These are phyloP conservation scores for Smithornis capensis DNA, from an alignment of 2,113 vertebrate species.

Conservation along the genomic window DNA sequence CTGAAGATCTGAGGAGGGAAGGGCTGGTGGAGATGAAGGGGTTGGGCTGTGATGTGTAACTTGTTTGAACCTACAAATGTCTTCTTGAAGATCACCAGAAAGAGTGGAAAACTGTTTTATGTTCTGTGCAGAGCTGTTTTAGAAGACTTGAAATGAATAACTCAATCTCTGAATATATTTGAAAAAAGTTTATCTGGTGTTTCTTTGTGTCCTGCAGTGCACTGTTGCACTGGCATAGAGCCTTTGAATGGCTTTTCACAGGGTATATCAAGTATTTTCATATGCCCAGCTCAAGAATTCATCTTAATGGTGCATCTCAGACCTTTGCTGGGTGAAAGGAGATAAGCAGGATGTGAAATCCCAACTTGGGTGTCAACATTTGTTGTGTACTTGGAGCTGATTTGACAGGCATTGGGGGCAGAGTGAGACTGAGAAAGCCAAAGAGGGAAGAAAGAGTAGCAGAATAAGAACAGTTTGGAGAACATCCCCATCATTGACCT, in stretches of 20 bases:
- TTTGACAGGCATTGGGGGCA: not conserved
- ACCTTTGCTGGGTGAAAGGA: not conserved
- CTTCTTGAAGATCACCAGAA: not conserved
- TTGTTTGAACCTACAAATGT: not conserved
- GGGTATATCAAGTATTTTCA: not conserved
- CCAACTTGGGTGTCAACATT: not conserved
- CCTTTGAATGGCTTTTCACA: not conserved
- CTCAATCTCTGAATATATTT: not conserved
- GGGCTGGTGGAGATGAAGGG: not conserved
- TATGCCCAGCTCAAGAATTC: not conserved
- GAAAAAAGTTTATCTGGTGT: not conserved
- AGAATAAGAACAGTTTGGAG: not conserved
- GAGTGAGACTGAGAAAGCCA: not conserved
- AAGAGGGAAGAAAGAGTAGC: not conserved
- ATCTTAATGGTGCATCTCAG: not conserved
- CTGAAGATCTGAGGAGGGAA: not conserved
- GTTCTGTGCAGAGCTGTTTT: not conserved
- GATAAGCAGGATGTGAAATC: not conserved
- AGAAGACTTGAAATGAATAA: not conserved
- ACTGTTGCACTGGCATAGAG: not conserved
- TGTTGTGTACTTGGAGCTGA: not conserved
- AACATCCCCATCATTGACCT: not conserved
- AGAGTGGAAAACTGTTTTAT: not conserved
- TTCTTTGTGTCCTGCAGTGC: not conserved
- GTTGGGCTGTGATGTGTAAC: not conserved